Evolutionary conservation across 2,888 invertebrate species (phyloP).

Genomic region (Platycheirus rosarum): DNA sequence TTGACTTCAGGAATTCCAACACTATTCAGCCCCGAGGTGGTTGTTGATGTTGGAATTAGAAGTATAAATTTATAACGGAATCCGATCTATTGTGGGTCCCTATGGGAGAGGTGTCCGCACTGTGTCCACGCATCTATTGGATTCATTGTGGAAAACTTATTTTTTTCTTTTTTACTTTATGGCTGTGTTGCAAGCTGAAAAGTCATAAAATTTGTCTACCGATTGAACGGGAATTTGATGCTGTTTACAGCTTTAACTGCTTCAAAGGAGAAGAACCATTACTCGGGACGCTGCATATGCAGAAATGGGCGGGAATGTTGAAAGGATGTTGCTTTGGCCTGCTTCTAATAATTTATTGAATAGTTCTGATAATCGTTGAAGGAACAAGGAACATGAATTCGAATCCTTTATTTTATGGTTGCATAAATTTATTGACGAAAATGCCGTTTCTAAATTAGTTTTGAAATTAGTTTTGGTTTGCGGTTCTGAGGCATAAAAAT

Average conservation of each 20-base stretch:
- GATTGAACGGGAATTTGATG: slow-evolving; percentile 26
- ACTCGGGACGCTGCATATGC: neutral
- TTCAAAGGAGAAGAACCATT: slow-evolving; percentile 11
- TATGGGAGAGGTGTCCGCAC: slow-evolving; percentile 6
- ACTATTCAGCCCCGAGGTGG: slow-evolving; percentile 15
- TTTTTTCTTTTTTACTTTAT: slow-evolving; percentile 33
- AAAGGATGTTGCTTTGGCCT: neutral
- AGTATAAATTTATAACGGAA: slow-evolving; percentile 48
- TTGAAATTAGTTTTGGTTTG: slow-evolving; percentile 2
- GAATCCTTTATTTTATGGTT: slow-evolving; percentile 5
- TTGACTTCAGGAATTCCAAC: slow-evolving; percentile 44
- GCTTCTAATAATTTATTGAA: slow-evolving; percentile 4
- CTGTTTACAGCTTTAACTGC: slow-evolving; percentile 21
- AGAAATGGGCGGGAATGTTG: slow-evolving; percentile 12
- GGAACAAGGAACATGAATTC: slow-evolving; percentile 10
- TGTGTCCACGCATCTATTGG: neutral
- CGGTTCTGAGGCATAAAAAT: neutral
- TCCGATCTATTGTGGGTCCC: slow-evolving; percentile 42
- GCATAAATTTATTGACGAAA: slow-evolving; percentile 15
- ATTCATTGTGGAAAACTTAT: slow-evolving; percentile 33
- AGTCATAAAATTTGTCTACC: slow-evolving; percentile 61
- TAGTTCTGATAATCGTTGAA: slow-evolving; percentile 2
- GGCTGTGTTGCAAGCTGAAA: slow-evolving; percentile 13
- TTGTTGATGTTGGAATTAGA: neutral
- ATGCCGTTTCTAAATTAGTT: slow-evolving; percentile 37